These are phyloP conservation scores for Microcebus lehilahytsara DNA, from an alignment of 2,113 vertebrate species.

Conservation along the genomic window DNA sequence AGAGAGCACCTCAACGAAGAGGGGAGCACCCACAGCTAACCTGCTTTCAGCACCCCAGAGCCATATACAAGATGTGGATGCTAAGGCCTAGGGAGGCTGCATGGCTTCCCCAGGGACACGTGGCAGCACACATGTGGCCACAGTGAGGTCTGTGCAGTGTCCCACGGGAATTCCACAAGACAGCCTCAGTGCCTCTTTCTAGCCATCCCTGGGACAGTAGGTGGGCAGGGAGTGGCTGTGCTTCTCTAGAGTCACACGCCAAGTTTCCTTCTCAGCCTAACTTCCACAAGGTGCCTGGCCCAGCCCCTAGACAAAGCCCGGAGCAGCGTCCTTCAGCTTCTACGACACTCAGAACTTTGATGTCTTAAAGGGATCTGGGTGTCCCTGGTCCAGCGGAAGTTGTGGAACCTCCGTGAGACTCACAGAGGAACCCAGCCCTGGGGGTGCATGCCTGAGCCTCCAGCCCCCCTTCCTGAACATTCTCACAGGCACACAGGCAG, in stretches of 20 bases:
- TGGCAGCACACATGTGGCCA: not conserved
- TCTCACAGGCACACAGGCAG: not conserved
- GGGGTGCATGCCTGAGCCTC: not conserved
- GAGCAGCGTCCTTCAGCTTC: not conserved
- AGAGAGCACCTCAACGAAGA: not conserved
- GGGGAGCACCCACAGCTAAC: too few species aligned
- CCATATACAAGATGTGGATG: not conserved
- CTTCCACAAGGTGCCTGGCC: fast-evolving
- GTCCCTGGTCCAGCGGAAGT: fast-evolving
- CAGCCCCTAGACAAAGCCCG: not conserved
- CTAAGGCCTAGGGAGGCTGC: not conserved
- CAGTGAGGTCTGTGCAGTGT: not conserved
- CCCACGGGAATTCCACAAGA: not conserved
- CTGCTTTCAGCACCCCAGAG: not conserved
- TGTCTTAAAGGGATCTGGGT: not conserved
- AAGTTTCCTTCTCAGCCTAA: not conserved
- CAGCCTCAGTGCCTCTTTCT: not conserved
- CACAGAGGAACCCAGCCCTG: not conserved
- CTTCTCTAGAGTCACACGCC: not conserved
- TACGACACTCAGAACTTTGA: not conserved
- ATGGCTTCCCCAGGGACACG: not conserved
- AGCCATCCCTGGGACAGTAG: not conserved
- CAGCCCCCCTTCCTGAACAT: not conserved
- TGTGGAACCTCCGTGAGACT: not conserved
- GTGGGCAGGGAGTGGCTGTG: not conserved